Percentiles rank a stretch among this genome's conserved stretches.
Conservation (phyloP, 2,888 invertebrate genomes). For the Melinopterus prodromus region DNA sequence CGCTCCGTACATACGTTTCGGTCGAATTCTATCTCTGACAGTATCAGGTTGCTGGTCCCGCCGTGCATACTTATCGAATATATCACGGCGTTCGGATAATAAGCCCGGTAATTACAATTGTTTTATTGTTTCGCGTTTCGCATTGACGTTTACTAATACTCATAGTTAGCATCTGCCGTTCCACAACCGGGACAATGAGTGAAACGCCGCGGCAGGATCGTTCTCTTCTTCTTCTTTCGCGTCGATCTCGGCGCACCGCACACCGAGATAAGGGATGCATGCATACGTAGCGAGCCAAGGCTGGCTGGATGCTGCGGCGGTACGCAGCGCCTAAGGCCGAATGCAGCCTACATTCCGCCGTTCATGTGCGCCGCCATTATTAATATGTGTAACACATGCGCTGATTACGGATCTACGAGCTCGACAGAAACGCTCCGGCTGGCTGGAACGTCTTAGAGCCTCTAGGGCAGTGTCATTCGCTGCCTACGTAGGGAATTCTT, state of each 20-base stretch:
- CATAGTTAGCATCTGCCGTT: neutral
- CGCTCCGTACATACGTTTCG: neutral
- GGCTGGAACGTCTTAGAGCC: neutral
- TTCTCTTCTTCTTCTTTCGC: neutral
- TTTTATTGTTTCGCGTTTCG: neutral
- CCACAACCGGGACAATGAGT: neutral
- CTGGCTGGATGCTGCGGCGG: neutral
- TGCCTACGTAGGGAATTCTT: neutral
- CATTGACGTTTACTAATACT: conserved; percentile 4
- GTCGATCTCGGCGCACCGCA: neutral
- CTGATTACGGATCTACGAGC: neutral
- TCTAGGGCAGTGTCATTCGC: neutral
- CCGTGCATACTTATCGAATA: neutral
- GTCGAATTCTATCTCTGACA: neutral
- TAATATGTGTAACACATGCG: neutral
- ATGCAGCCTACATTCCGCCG: neutral
- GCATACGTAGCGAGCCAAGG: neutral
- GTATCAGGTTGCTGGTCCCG: neutral
- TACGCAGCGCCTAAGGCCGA: neutral
- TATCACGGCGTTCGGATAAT: neutral
- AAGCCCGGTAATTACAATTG: conserved; percentile 4
- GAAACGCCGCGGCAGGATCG: neutral
- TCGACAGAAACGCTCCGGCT: neutral
- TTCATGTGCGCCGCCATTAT: neutral
- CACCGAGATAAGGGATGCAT: neutral